These are phyloP conservation scores for Fringilla coelebs DNA, from an alignment of 2,797 vertebrate species.

Conservation along the genomic window DNA sequence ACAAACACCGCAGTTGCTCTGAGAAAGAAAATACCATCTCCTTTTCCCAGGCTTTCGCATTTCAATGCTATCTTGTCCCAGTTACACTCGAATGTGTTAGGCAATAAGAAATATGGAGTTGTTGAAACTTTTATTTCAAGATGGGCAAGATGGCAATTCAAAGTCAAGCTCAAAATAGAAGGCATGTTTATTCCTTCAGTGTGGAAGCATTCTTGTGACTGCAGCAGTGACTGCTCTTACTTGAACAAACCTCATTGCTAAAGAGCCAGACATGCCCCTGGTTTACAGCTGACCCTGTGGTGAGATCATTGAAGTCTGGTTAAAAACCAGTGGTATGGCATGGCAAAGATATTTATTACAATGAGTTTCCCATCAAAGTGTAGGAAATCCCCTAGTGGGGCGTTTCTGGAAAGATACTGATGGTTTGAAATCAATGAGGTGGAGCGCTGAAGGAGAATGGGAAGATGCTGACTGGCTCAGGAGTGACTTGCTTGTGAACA, in stretches of 20 bases:
- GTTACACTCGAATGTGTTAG: constrained; percentile 11
- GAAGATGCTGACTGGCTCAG: neutral
- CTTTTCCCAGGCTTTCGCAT: neutral
- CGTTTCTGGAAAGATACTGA: neutral
- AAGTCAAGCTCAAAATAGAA: constrained; percentile 38
- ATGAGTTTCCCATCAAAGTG: neutral
- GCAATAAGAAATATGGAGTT: constrained; percentile 14
- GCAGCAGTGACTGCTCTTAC: neutral
- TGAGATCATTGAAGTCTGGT: neutral
- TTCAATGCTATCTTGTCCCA: constrained; percentile 23
- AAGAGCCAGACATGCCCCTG: neutral
- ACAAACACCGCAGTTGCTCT: neutral
- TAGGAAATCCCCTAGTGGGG: neutral
- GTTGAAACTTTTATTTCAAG: constrained; percentile 38
- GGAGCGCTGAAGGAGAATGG: fast-evolving
- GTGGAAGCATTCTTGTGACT: neutral
- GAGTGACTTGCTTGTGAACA: neutral
- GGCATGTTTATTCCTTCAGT: neutral
- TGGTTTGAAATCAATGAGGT: neutral
- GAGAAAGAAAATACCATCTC: neutral
- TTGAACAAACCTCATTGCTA: neutral
- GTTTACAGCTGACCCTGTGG: neutral
- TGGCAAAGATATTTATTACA: neutral
- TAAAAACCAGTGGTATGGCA: neutral
- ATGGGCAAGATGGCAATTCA: constrained; percentile 12